phyloP scores from a whole-genome alignment of 2,113 vertebrate genomes.

The Sapajus apella region DNA sequence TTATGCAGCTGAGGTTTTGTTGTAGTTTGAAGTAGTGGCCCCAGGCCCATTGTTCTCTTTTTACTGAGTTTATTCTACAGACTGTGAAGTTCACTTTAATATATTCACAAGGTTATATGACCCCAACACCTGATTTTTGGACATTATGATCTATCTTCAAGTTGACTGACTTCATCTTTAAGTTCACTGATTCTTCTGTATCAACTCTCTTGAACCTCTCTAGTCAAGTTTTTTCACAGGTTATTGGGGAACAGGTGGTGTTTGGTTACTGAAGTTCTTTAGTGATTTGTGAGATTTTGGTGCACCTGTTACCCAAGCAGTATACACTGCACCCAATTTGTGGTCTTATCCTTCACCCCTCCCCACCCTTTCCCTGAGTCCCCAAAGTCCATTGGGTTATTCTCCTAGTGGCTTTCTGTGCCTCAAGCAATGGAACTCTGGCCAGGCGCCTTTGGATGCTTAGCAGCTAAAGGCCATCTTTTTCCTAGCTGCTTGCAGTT shows the following conservation, averaged over 20 bases:
- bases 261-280: too few relatives aligned
- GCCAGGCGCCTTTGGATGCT: too few relatives aligned
- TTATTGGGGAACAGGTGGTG: too few relatives aligned
- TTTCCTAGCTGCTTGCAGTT: neutral
- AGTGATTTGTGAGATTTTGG: too few relatives aligned
- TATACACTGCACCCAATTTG: too few relatives aligned
- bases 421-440: too few relatives aligned
- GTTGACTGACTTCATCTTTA: neutral
- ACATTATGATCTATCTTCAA: neutral
- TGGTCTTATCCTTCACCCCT: too few relatives aligned
- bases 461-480: neutral
- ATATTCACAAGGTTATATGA: neutral
- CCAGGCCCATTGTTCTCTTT: neutral
- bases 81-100: neutral
- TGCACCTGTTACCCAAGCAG: fast-evolving
- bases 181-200: neutral
- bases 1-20: neutral
- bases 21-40: neutral
- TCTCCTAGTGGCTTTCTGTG: neutral
- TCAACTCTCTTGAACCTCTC: neutral
- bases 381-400: too few relatives aligned
- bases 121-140: neutral
- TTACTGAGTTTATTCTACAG: neutral
- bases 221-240: too few relatives aligned
- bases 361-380: too few relatives aligned